Base-by-base conservation (phyloP, 2,797 vertebrate genomes). In the Pithecia hirsuta region DNA sequence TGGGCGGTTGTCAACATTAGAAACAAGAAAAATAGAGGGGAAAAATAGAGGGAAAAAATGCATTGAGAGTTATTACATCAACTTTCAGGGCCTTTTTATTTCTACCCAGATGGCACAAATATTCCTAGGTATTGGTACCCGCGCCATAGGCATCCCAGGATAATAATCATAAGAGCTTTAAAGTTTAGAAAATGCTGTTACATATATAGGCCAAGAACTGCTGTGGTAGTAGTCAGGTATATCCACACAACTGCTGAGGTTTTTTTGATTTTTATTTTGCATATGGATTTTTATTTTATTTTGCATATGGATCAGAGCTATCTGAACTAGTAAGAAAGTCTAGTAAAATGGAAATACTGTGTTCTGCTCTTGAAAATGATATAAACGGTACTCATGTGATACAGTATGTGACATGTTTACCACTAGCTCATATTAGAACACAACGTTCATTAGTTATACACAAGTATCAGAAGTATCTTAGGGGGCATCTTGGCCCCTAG, bases 1-100 rank as follows among this genome's bases (percentile, higher is more conserved):
- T 97, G 95, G 88, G 90, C 0, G 72, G 50, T 82, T 98, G 98
- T 97, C 97, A 96, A 57, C 89, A 95, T 95, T 57, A 97, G 96
- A 98, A 97, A 81, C 76, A 83, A 95, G 96, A 96, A 92, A 93
- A 98, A 95, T n/a, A 79, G 1, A 88, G 70, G 70, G 57, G 64
- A 59, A 59, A 36, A 36, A 36, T 36, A 36, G 36, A 36, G 36
- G 36, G 36, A 36, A 96, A 67, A 59, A 94, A 93, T 82, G n/a
- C 92, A 36, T 79, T 83, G 90, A 46, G n/a, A 97, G 72, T 75
- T 85, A 39, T 67, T 74, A 48, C 90, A 90, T 92, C 84, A 76
- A 95, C 79, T 95, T 95, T 90, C 83, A 59, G 83, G 70, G 39
- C 48, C 50, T 88, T 95, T 95, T 89, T 75, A 89, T 96, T 95